Evolutionary conservation across 2,113 vertebrate genomes (phyloP), one percentile per base, ranked within the genome.

Genomic region (Anhinga anhinga): DNA sequence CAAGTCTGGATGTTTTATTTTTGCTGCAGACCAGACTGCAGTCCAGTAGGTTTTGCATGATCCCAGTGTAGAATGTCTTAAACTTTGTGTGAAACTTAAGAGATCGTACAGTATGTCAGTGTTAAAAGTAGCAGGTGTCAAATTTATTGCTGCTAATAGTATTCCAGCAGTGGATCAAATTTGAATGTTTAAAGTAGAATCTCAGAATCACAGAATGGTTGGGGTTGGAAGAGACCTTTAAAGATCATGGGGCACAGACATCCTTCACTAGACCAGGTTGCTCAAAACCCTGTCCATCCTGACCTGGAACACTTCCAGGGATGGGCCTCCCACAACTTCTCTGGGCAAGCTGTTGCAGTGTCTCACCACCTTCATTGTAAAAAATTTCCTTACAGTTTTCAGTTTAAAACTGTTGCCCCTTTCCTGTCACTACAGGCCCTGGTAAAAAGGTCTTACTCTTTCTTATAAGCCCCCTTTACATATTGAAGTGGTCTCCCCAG

Each of bases 381-480:
- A 45, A 45, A 45, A 45, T 18, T 45, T 45, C 45, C 45, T 23
- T 71, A 27, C 1, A 2, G 16, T 78, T 55, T 40, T 42, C 1
- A 27, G 16, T 70, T 82, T 21, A 52, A 65, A 66, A 15, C 34
- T 26, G 7, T 82, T 71, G 9, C 1, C 11, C 45, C 45, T 45
- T 45, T 45, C 45, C 45, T 45, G 45, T 45, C 45, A 45, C 45
- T 45, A 19, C 45, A 45, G 18, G 45, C 45, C 45, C 45, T 45
- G 29, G 15, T 50, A 15, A 47, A 82, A 56, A 4, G n/a, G 2
- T 30, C 0, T 0, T 5, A 26, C 29, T 49, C 42, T 66, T 55
- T 72, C 11, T 65, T 49, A 18, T 4, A 69, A 36, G 23, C 10
- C 5, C 12, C 12, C 5, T 65, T 74, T 50, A 5, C 47, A 13